Evolutionary conservation across 2,797 vertebrate genomes (phyloP), one percentile per base, ranked within the genome.

Genomic region (Danio kyathit): DNA sequence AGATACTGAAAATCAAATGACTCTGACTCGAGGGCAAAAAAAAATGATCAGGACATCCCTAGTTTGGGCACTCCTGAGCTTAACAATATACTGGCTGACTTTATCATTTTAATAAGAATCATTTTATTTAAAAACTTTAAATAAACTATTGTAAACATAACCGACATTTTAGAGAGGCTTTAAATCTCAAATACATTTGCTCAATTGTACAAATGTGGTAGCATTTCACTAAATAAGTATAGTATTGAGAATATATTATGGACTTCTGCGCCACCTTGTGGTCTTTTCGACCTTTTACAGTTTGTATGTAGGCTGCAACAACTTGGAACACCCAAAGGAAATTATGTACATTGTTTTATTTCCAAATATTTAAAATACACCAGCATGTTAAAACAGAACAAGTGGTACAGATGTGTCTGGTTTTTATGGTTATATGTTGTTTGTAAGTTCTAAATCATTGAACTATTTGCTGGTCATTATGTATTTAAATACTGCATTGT

Each of bases 181-280:
- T 65, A 1, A 65, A 29, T 29, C 29, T 29, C 29, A 29, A 29
- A 1, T 29, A 66, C 43, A 8, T 66, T 48, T 51, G 8, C 1
- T 1, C 5, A 11, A 16, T 13, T 9, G 19, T 16, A 44, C 16
- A 17, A 11, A 12, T 5, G 5, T 2, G 5, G 40, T 17, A 44
- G 2, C 1, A 19, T 12, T 46, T 44, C 6, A 46, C 5, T 12
- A 44, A 51, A 21, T 1, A 65, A 21, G 6, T 10, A 3, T 10
- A 38, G 10, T 10, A 4, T 29, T 16, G 40, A 41, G 16, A 59
- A 11, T 6, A 12, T 16, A 40, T 29, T 1, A 57, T 40, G n/a
- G n/a, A 5, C 46, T 49, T 51, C n/a, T 49, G 11, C 8, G 11
- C 43, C 76, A 78, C 12, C 76, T 78, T 49, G 76, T 78, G 76